Evolutionary conservation across 2,113 vertebrate genomes (phyloP).

Genomic region (Syrrhaptes paradoxus): DNA sequence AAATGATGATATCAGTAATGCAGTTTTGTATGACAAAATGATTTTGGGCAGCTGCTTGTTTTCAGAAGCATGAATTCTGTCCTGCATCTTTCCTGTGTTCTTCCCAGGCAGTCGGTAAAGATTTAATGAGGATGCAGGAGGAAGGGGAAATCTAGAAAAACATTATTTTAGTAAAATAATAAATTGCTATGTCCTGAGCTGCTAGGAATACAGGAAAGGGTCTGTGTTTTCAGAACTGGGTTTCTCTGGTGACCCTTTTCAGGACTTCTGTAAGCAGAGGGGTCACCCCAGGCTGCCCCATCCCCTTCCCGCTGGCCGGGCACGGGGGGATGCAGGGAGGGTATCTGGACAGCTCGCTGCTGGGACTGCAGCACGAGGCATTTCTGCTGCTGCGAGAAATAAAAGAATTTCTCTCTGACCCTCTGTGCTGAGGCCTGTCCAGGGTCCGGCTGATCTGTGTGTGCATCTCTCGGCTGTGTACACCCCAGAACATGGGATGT

Average conservation of each 20-base stretch:
- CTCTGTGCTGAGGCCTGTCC: not conserved
- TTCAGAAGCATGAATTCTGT: not conserved
- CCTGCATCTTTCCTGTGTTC: not conserved
- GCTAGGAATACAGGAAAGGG: accelerated
- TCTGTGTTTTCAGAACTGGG: accelerated
- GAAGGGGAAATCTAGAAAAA: not conserved
- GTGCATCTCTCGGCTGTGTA: not conserved
- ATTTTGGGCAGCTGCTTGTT: not conserved
- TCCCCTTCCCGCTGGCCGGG: accelerated
- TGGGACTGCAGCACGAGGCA: accelerated
- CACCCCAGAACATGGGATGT: accelerated
- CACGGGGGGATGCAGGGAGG: accelerated
- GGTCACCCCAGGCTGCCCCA: accelerated
- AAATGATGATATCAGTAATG: accelerated
- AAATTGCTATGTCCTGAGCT: accelerated
- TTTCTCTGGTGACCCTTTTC: not conserved
- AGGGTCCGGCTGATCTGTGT: accelerated
- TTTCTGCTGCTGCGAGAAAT: accelerated
- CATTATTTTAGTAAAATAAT: not conserved
- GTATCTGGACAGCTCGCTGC: accelerated
- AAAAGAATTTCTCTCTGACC: not conserved
- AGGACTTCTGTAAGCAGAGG: accelerated
- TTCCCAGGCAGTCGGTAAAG: not conserved
- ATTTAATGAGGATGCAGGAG: not conserved
- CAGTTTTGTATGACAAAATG: not conserved